A percentile compares a stretch with the other conserved stretches of the same genome.
Evolutionary conservation across 2,888 invertebrate species (phyloP).

Genomic region (Drosophila kambysellisi): DNA sequence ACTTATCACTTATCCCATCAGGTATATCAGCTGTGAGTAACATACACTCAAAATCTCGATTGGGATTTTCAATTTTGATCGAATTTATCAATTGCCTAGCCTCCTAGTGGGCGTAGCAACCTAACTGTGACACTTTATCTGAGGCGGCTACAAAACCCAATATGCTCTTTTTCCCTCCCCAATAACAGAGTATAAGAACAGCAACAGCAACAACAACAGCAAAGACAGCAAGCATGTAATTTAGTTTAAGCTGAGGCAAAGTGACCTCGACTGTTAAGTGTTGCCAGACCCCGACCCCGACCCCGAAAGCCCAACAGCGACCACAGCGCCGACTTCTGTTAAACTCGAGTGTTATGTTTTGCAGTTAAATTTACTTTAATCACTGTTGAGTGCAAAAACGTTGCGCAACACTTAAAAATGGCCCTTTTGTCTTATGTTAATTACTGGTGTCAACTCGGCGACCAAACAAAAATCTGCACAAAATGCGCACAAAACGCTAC

Average conservation of each 20-base stretch:
- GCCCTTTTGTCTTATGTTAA: constrained; percentile 79
- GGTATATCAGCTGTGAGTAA: no score
- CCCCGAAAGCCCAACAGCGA: constrained; percentile 18
- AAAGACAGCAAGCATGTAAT: constrained; percentile 42
- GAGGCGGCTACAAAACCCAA: not conserved
- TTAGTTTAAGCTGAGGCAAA: constrained; percentile 36
- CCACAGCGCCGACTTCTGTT: constrained; percentile 58
- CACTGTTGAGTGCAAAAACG: constrained; percentile 75
- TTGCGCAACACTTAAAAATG: constrained; percentile 68
- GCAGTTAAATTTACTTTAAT: constrained; percentile 80
- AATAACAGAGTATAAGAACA: constrained; percentile 2
- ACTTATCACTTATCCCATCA: not conserved
- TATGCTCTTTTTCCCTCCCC: not conserved
- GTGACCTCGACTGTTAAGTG: constrained; percentile 33
- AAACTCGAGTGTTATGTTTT: constrained; percentile 54
- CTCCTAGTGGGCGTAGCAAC: not conserved
- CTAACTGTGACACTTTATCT: not conserved
- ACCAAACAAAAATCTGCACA: constrained; percentile 22
- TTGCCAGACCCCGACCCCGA: not conserved
- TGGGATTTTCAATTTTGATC: not conserved
- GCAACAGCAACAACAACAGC: constrained; percentile 6
- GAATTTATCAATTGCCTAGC: not conserved
- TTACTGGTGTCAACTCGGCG: constrained; percentile 76
- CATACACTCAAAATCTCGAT: no score
- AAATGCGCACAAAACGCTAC: constrained; percentile 61